phyloP scores from a whole-genome alignment of 2,113 vertebrate genomes.

The Vulpes lagopus region DNA sequence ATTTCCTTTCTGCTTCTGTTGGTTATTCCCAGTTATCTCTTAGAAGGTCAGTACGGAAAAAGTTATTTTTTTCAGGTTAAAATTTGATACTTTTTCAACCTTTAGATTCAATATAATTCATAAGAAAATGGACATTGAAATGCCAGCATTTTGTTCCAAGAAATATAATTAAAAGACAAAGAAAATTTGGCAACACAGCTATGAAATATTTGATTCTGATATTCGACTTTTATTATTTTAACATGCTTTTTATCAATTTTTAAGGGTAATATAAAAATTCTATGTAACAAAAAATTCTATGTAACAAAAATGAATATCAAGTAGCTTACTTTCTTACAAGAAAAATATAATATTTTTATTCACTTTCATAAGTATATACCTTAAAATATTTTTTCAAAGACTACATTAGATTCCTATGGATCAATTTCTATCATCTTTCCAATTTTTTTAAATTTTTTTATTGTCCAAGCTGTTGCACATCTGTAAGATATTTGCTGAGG shows the following conservation, averaged over 20 bases:
- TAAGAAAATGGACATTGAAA: neutral
- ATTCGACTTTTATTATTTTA: neutral
- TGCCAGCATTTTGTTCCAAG: neutral
- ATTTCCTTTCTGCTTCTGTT: neutral
- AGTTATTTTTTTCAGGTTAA: neutral
- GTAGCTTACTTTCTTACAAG: neutral
- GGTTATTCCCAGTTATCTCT: neutral
- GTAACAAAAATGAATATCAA: neutral
- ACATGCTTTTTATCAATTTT: neutral
- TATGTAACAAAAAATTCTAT: neutral
- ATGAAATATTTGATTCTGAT: neutral
- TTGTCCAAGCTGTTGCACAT: neutral
- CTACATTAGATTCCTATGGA: neutral
- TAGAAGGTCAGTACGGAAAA: neutral
- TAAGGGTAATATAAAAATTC: neutral
- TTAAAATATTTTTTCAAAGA: neutral
- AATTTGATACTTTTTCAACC: neutral
- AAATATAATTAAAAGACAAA: slow-evolving; percentile 17
- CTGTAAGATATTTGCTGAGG: neutral
- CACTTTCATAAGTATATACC: neutral
- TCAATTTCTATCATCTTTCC: neutral
- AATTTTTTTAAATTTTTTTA: neutral
- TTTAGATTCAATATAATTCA: neutral
- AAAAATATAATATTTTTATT: neutral
- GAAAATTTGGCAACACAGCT: neutral